phyloP scores from a whole-genome alignment of 2,888 invertebrate genomes.

The Caenorhabditis afra region DNA sequence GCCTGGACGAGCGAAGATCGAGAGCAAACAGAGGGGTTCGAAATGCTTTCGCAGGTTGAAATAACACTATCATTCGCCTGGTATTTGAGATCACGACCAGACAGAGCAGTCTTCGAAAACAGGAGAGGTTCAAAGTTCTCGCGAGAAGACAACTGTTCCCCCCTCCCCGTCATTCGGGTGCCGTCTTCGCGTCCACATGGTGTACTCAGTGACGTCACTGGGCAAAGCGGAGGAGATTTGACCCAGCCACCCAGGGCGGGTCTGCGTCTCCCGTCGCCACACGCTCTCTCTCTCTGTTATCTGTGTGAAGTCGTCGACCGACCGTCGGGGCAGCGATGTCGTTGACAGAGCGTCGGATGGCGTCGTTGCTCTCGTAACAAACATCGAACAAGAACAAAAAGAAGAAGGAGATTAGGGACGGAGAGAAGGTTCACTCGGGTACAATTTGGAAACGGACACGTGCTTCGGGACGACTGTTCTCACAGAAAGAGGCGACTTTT shows the following conservation, averaged over 20 bases:
- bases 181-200: not conserved
- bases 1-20: too few relatives aligned
- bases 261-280: conserved; percentile 11
- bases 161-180: conserved; percentile 9
- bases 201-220: conserved; percentile 36
- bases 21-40: too few relatives aligned
- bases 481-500: conserved; percentile 15
- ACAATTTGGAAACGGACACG: not conserved
- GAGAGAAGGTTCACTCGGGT: not conserved
- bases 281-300: conserved; percentile 34
- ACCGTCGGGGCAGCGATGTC: conserved; percentile 21
- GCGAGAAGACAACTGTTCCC: conserved; percentile 23
- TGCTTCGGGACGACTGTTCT: not conserved
- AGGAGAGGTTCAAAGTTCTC: conserved; percentile 37
- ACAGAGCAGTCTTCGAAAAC: conserved; percentile 3
- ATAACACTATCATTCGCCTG: not conserved
- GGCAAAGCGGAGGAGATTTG: not conserved
- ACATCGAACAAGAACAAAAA: not conserved
- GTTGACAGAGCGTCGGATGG: conserved; percentile 47
- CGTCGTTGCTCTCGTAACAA: conserved; percentile 29
- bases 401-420: not conserved
- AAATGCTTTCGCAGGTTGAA: too few relatives aligned
- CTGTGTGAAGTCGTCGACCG: conserved; percentile 2
- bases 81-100: not conserved
- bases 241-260: conserved; percentile 20